Evolutionary conservation across 2,888 invertebrate genomes (phyloP).

Genomic region (Eubasilissa splendida): DNA sequence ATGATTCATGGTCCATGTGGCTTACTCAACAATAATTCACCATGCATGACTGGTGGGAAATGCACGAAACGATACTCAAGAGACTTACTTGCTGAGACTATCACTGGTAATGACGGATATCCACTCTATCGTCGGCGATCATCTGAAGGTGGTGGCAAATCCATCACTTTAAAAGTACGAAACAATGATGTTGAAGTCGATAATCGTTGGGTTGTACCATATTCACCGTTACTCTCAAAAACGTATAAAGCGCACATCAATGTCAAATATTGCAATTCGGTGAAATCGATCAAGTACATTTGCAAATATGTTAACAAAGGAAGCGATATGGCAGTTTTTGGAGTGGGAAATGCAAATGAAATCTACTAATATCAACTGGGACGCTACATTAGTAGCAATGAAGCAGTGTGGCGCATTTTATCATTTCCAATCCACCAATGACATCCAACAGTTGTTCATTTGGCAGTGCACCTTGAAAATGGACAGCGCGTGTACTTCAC

Average conservation of each 20-base stretch:
- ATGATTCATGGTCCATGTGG: too few species aligned
- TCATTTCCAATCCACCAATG: slow-evolving; percentile 9
- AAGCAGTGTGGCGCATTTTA: slow-evolving; percentile 1
- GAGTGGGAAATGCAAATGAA: too few species aligned
- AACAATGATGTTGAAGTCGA: too few species aligned
- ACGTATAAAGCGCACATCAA: too few species aligned
- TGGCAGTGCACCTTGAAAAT: slow-evolving; percentile 26
- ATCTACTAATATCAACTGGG: too few species aligned
- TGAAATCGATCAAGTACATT: too few species aligned
- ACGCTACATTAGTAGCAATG: slow-evolving; percentile 31
- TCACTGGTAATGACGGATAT: slow-evolving; percentile 60
- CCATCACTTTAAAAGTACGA: background rate
- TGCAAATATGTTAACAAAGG: too few species aligned
- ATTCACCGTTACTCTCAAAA: too few species aligned
- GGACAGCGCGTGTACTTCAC: background rate
- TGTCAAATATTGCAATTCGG: too few species aligned
- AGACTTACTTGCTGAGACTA: slow-evolving; percentile 56
- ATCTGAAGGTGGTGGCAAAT: slow-evolving; percentile 53
- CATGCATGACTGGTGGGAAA: background rate
- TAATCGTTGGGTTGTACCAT: too few species aligned
- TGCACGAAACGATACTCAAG: slow-evolving; percentile 61
- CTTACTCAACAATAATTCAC: too few species aligned
- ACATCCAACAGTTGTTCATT: slow-evolving; percentile 23
- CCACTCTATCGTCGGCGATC: slow-evolving; percentile 60
- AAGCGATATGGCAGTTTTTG: too few species aligned